Base-by-base conservation (phyloP, 2,113 vertebrate species). In the Alethe castanea region DNA sequence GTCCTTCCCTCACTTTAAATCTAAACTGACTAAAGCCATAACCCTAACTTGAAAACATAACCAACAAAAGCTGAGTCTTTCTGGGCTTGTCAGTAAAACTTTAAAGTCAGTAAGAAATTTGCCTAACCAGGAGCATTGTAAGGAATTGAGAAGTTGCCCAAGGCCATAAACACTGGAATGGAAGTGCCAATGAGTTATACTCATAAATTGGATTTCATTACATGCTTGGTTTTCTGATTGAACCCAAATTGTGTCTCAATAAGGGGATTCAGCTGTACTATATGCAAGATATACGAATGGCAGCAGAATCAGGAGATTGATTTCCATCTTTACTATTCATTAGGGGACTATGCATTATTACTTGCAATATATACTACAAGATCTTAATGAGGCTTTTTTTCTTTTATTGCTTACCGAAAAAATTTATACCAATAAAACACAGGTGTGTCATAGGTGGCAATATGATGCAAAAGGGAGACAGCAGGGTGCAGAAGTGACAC, bases 261-360 rank as follows among this genome's bases (percentile, higher is more conserved):
- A 94, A 94, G 67, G 86, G 84, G 90, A 96, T 94, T 95, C 80
- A 93, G 86, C 86, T 92, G 56, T 87, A 90, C 76, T 94, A 70
- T 95, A 97, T 73, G 72, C 81, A 80, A 85, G 59, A 77, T 95
- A 67, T 81, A 96, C 42, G 91, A 96, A 91, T 57, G 92, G 93
- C 94, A 89, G 66, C 44, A 91, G 88, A 97, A 97, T 35, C 28
- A 50, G 81, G 86, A 98, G 95, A 97, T 93, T 97, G 96, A 98
- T 97, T 97, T 97, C 95, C 93, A 94, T 86, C 96, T 97, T 97
- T 95, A 97, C 88, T 93, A 97, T 98, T 97, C 97, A 96, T 96
- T 91, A 93, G 97, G 95, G 97, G 86, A 86, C 89, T 79, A 96
- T 94, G 88, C 94, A 91, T 97, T 97, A 97, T 97, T 98, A 94